Evolutionary conservation across 2,888 invertebrate species (phyloP), one percentile per base, ranked within the genome.

Genomic region (Scaptomyza polygonia): DNA sequence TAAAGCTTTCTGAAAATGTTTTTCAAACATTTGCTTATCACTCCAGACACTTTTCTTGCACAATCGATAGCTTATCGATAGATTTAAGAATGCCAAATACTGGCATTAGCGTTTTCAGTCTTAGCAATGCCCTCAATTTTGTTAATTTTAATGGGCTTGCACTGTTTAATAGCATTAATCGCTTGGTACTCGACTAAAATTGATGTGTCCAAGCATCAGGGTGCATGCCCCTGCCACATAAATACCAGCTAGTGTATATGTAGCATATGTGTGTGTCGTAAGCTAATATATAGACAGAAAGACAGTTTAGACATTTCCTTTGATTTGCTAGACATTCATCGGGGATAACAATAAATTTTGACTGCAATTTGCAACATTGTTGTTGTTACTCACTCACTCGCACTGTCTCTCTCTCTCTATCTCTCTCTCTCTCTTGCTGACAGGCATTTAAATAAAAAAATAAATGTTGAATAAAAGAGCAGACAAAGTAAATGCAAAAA

Each of bases 311-410:
- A 67, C 77, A 77, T 74, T 74, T 71, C 57, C 53, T 78, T 73
- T 78, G 74, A 76, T 78, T 70, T 74, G 78, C 74, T 53, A 70
- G 71, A 78, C 79, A 75, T 64, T 79, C 71, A 78, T 78, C 66
- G 75, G 74, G 71, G 52, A 73, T 77, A 67, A 77, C 79, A 76
- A 79, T 79, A 79, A 79, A 79, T 79, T 79, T 79, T 78, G 72
- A 76, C 78, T 76, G 73, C 73, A 78, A 78, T 76, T 81, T 81
- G 70, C 76, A 78, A 75, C 75, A 78, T 66, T 71, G 73, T 72
- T 58, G 42, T 18, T 44, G 9, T 27, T 21, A 8, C 16, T 18
- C 12, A 4, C 16, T 1, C 34, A 1, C 25, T n/a, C 32, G 9
- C 52, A 12, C 29, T 8, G 14, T 5, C 52, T 16, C 40, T 7